Evolutionary conservation across 2,797 vertebrate species (phyloP).

Genomic region (Mormyrus proboscirostris): DNA sequence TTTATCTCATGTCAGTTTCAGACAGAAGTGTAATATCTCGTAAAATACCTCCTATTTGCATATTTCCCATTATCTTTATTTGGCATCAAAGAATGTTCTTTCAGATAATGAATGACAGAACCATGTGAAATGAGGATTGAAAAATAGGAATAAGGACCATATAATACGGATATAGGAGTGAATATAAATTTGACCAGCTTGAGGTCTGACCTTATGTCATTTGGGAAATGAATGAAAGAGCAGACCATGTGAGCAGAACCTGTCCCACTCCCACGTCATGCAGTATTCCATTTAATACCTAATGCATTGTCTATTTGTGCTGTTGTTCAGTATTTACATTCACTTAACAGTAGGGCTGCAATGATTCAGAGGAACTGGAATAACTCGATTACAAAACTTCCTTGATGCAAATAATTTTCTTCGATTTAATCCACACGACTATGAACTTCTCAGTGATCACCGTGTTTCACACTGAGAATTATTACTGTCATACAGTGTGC

Average conservation of each 20-base stretch:
- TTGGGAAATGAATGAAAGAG: background rate
- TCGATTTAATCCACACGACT: background rate
- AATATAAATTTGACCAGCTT: background rate
- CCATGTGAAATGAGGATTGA: background rate
- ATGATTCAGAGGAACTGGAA: background rate
- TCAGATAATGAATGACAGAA: background rate
- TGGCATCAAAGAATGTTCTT: background rate
- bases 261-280: background rate
- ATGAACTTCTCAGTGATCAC: background rate
- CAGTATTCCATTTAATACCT: background rate
- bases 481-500: background rate
- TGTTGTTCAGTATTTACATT: background rate
- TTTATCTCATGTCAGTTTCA: background rate
- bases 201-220: background rate
- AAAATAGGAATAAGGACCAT: background rate
- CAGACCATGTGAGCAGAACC: background rate
- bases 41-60: background rate
- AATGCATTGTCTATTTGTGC: background rate
- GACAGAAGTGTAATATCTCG: background rate
- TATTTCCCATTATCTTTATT: background rate
- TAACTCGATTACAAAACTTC: background rate
- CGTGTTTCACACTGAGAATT: background rate
- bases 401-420: background rate
- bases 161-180: background rate
- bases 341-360: background rate